Evolutionary conservation across 2,888 invertebrate species (phyloP), one percentile per base, ranked within the genome.

Genomic region (Lasioglossum zephyrum): DNA sequence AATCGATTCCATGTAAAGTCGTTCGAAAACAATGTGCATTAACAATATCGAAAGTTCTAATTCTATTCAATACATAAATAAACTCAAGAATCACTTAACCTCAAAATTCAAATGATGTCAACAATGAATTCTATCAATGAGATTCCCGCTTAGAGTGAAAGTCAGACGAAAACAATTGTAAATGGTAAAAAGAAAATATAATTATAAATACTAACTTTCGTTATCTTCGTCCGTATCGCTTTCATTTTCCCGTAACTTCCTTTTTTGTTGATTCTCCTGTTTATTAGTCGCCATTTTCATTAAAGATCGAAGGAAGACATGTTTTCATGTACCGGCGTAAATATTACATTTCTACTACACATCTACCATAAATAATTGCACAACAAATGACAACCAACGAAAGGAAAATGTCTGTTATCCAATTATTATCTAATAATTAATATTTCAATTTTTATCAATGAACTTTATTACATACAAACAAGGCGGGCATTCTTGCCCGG

Each of bases 171-270:
- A 78, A 39, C 73, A 82, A 63, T 49, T 39, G 60, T 11, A 57
- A 77, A 31, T 73, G 18, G 3, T 18, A 11, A 49, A 63, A 49
- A 39, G 36, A 39, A 39, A 47, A 39, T 53, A 49, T 5, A 39
- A 22, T 31, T 16, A 41, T 6, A 49, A 31, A 49, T 76, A 90
- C 93, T 92, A 49, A 93, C 94, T 91, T 53, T 88, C 89, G 60
- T 39, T 90, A 66, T 93, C 92, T 79, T 92, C 92, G 2, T 93
- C 92, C 1, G 91, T 89, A 77, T 92, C 92, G 81, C 87, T 92
- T 13, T 77, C 80, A 6, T 77, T 82, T 31, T 89, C 85, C 11
- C 81, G 36, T n/a, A 92, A 86, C 85, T 93, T 94, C 77, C 93
- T 90, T 87, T 93, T 94, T 41, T 87, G 69, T 47, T 53, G 80